Percentiles rank a stretch among this genome's conserved stretches.
phyloP scores from a whole-genome alignment of 2,113 vertebrate species.

The Boulengeromyrus knoepffleri region DNA sequence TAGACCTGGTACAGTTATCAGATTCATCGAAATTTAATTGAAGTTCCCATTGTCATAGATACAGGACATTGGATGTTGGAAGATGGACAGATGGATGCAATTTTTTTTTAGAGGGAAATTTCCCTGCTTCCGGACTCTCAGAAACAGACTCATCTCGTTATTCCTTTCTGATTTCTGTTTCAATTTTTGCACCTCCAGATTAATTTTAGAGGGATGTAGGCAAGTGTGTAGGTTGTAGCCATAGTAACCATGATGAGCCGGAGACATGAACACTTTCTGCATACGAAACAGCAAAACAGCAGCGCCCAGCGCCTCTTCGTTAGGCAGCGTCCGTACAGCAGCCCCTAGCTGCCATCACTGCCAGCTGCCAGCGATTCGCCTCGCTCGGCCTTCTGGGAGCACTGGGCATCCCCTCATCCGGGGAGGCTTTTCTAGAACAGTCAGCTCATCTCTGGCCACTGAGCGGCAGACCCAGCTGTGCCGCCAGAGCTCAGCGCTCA shows the following conservation, averaged over 20 bases:
- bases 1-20: neutral
- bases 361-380: neutral
- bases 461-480: neutral
- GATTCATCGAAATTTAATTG: neutral
- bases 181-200: conserved; percentile 27
- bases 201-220: conserved; percentile 22
- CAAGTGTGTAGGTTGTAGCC: conserved; percentile 35
- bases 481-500: neutral
- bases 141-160: neutral
- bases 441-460: neutral
- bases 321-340: neutral
- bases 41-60: neutral
- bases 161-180: conserved; percentile 6
- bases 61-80: neutral
- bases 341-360: neutral
- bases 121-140: neutral
- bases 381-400: neutral
- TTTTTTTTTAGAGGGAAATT: neutral
- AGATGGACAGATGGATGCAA: neutral
- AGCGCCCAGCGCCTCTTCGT: neutral
- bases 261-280: conserved; percentile 27
- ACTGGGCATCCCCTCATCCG: neutral
- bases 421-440: neutral
- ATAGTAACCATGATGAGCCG: conserved; percentile 35
- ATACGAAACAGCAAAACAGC: conserved; percentile 24